Evolutionary conservation across 2,888 invertebrate species (phyloP), one percentile per base, ranked within the genome.

Genomic region (Schrankia costaestrigalis): DNA sequence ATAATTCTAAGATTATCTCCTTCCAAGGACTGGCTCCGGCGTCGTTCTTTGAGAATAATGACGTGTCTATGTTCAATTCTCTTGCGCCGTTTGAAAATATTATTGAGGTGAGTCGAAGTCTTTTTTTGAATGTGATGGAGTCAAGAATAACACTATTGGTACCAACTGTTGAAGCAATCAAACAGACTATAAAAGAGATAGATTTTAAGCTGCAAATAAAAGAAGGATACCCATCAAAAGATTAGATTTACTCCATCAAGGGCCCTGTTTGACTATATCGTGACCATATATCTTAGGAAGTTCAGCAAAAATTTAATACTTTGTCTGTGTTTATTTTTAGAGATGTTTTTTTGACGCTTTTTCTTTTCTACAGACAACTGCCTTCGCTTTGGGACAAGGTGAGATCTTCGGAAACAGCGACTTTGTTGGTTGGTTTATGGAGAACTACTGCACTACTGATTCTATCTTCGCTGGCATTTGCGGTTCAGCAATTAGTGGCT

Each of bases 1-100:
- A 77, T 36, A 78, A 76, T 41, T 56, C 67, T 2, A 77, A 72
- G 46, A 56, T 78, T 36, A 57, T 67, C 1, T 70, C 77, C 0
- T 79, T 82, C 70, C 80, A 84, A 48, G 83, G 74, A 0, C 43
- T 83, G 17, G 81, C 82, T 6, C 82, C 83, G 0, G 81, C 78
- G 17, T 61, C 74, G 0, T 79, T 54, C 52, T 69, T 78, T 30
- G 47, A 46, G 0, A 26, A 80, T 33, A 74, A 69, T 27, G 45
- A 67, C 2, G 53, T 67, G 11, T 4, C 42, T 0, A 11, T 60
- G 19, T 67, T 63, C 25, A 48, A 32, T 0, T 18, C 35, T 1
- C 36, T 69, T 29, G 66, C 75, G 1, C 56, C 55, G 0, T 51
- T 35, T 9, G 73, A 66, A 34, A 60, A 31, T 35, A 1, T 59